phyloP scores from a whole-genome alignment of 2,888 invertebrate genomes.

The Rhyacophila evoluta region DNA sequence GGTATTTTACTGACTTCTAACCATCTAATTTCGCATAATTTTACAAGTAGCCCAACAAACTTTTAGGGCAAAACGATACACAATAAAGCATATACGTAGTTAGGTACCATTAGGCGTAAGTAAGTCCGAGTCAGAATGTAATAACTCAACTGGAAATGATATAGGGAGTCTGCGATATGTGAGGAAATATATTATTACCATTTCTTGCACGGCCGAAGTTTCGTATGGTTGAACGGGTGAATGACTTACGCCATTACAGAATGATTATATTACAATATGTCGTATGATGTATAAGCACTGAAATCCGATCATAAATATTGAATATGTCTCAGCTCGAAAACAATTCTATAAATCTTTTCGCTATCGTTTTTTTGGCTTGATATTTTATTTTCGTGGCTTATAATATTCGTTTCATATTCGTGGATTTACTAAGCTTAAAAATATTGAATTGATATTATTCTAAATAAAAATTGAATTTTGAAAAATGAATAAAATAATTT shows the following conservation, averaged over 20 bases:
- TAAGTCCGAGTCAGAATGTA: not conserved
- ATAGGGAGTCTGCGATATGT: not conserved
- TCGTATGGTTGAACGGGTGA: not conserved
- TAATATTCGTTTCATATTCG: not conserved
- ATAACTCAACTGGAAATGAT: slow-evolving; percentile 8
- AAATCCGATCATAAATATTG: not conserved
- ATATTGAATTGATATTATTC: too few species aligned
- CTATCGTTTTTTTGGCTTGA: not conserved
- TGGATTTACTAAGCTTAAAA: not conserved
- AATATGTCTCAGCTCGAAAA: not conserved
- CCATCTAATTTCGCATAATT: too few species aligned
- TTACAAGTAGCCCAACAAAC: too few species aligned
- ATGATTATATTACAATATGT: too few species aligned
- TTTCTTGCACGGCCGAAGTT: not conserved
- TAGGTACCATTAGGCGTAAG: too few species aligned
- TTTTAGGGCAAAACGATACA: too few species aligned
- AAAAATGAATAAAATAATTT: too few species aligned
- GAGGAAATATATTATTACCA: not conserved
- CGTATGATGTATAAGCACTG: not conserved
- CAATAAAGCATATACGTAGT: too few species aligned
- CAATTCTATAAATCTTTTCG: not conserved
- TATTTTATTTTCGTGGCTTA: not conserved
- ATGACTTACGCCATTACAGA: not conserved
- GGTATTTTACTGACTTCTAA: too few species aligned
- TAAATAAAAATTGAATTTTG: too few species aligned